Percentiles rank a stretch among this genome's conserved stretches.
phyloP scores from a whole-genome alignment of 1,140 invertebrate genomes.

The Ctenoplectra terminalis region DNA sequence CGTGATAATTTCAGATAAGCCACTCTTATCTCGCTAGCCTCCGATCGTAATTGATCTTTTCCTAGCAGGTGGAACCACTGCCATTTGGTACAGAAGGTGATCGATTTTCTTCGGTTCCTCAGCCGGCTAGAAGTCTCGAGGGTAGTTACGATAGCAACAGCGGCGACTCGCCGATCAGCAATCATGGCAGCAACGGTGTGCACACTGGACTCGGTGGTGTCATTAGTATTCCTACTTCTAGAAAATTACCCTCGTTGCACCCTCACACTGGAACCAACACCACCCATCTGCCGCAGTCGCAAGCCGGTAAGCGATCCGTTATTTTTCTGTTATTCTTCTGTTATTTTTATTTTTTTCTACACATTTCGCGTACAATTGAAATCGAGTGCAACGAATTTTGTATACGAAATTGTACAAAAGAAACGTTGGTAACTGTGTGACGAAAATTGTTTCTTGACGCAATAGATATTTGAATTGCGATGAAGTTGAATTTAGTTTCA shows the following conservation, averaged over 20 bases:
- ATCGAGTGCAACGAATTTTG: too few species aligned
- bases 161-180: slow-evolving; percentile 67
- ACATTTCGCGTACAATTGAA: too few species aligned
- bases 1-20: slow-evolving; percentile 20
- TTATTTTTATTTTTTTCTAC: too few species aligned
- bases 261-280: slow-evolving; percentile 58
- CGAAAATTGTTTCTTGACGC: neutral
- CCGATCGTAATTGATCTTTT: slow-evolving; percentile 60
- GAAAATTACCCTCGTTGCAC: slow-evolving; percentile 71
- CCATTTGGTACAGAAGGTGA: slow-evolving; percentile 19
- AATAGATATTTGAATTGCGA: neutral
- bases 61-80: slow-evolving; percentile 77
- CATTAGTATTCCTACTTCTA: slow-evolving; percentile 75
- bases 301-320: slow-evolving; percentile 55
- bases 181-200: slow-evolving; percentile 65
- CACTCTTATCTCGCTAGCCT: neutral
- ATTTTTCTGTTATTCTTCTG: neutral
- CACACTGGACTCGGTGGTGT: slow-evolving; percentile 72
- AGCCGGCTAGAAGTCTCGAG: slow-evolving; percentile 59
- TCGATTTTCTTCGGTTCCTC: slow-evolving; percentile 45
- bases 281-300: slow-evolving; percentile 44
- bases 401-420: too few species aligned
- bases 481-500: neutral
- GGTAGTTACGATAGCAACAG: slow-evolving; percentile 70
- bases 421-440: too few species aligned